Evolutionary conservation across 2,888 invertebrate genomes (phyloP).

Genomic region (Tyria jacobaeae): DNA sequence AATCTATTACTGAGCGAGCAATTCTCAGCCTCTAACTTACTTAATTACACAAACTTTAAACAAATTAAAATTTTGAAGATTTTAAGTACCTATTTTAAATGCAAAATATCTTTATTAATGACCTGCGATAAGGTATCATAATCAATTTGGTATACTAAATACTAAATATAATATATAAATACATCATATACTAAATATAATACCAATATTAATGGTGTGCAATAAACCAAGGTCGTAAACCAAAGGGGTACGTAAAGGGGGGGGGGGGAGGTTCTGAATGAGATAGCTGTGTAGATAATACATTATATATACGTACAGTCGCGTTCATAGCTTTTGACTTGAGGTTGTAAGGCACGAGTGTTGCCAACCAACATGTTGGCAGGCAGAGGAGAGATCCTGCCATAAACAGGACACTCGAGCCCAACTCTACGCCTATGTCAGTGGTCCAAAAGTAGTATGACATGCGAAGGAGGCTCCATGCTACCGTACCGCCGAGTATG

Average conservation of each 20-base stretch:
- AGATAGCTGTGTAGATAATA: too few relatives aligned
- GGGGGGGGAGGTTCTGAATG: too few relatives aligned
- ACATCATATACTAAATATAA: too few relatives aligned
- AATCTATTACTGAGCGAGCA: too few relatives aligned
- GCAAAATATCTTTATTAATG: not conserved
- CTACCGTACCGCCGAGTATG: slow-evolving; percentile 70
- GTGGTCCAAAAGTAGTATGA: slow-evolving; percentile 82
- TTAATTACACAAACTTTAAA: not conserved
- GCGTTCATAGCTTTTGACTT: slow-evolving; percentile 64
- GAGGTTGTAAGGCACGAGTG: slow-evolving; percentile 73
- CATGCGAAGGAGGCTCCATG: slow-evolving; percentile 75
- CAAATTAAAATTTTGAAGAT: not conserved
- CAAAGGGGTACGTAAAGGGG: too few relatives aligned
- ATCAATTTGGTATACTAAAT: too few relatives aligned
- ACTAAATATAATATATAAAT: too few relatives aligned
- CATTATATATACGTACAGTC: slow-evolving; percentile 55
- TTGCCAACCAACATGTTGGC: slow-evolving; percentile 78
- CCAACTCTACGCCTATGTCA: slow-evolving; percentile 75
- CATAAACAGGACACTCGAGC: slow-evolving; percentile 65
- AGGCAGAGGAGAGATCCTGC: slow-evolving; percentile 75
- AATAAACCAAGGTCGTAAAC: too few relatives aligned
- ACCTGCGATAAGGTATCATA: too few relatives aligned
- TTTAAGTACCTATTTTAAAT: not conserved
- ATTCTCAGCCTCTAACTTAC: too few relatives aligned
- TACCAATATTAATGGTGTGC: too few relatives aligned